Conservation (phyloP, 2,888 invertebrate species). For the Macropis europaea region DNA sequence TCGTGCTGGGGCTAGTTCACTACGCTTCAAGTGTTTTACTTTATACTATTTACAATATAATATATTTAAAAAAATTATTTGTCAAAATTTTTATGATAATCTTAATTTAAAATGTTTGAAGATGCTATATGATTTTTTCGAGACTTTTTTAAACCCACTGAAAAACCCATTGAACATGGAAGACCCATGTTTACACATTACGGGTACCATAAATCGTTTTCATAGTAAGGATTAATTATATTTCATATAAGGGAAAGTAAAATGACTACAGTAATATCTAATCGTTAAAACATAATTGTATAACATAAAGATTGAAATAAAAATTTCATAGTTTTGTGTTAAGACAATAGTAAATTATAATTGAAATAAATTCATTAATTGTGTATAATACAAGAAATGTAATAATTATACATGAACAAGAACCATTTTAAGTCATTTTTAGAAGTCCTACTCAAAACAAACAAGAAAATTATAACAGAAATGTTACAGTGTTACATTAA, state of each 20-base stretch:
- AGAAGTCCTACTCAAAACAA: conserved; percentile 1
- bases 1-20: too few species aligned
- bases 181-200: too few species aligned
- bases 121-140: too few species aligned
- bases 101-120: too few species aligned
- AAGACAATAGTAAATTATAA: not conserved
- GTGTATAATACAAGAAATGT: not conserved
- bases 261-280: not conserved
- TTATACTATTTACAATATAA: too few species aligned
- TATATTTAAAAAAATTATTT: too few species aligned
- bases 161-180: too few species aligned
- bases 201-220: too few species aligned
- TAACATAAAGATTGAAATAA: not conserved
- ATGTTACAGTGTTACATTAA: not conserved
- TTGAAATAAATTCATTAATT: not conserved
- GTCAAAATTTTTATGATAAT: too few species aligned
- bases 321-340: not conserved
- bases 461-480: not conserved
- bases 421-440: conserved; percentile 31
- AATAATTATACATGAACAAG: not conserved
- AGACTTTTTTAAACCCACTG: too few species aligned
- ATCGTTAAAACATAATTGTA: not conserved
- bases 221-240: too few species aligned
- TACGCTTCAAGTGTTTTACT: too few species aligned
- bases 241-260: not conserved